Evolutionary conservation across 2,888 invertebrate species (phyloP), one percentile per base, ranked within the genome.

Genomic region (Meganola albula): DNA sequence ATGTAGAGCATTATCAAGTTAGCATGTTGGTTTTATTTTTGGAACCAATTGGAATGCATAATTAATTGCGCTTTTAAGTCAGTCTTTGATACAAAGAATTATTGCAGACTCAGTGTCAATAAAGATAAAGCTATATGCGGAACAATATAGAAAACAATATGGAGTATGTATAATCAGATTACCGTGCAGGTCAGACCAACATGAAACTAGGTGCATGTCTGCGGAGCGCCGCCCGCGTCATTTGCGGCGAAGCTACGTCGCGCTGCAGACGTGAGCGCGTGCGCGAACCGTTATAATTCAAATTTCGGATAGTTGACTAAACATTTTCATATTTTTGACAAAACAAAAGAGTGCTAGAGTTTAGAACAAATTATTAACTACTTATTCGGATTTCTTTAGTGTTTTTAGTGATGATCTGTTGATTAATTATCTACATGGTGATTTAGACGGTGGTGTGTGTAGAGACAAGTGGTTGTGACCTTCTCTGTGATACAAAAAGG

Each of bases 391-490:
- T 45, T 43, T 37, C 33, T 49, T 55, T 55, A 27, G 55, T 55
- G 56, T 31, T 37, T 38, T 39, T n/a, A 37, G 56, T 55, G 53
- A 14, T 28, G 10, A 3, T 5, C 8, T 20, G n/a, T n/a, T 6
- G 4, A 28, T 24, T 28, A 27, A 29, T 37, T 37, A 47, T 51
- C 46, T 22, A 32, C 55, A 48, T 23, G 29, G 36, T 37, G 26
- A 34, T 42, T 37, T 28, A 8, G 52, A 58, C 48, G 56, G 43
- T 50, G 56, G 66, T 63, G 61, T 68, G 59, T 63, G 51, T 61
- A 72, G 48, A 71, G 76, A 76, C 75, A 72, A 76, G 82, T 83
- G 83, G 58, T 65, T 69, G 76, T 77, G 74, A 74, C 73, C 74
- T 74, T 74, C 62, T 58, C 62, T 58, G 58, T 63, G 65, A 57